Conservation (phyloP, 2,113 vertebrate genomes). For the Solenodon paradoxus region DNA sequence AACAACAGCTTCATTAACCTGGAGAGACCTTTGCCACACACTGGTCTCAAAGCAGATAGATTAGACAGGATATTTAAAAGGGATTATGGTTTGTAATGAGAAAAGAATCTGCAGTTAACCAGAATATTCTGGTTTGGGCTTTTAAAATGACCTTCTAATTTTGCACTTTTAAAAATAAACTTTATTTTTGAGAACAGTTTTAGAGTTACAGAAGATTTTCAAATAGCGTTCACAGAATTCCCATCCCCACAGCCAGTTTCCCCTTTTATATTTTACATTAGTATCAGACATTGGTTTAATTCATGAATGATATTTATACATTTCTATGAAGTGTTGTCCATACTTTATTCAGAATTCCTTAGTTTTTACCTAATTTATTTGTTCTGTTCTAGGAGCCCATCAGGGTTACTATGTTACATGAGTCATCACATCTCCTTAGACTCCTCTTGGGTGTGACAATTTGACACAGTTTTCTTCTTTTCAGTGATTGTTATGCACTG, state of each 20-base stretch:
- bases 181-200: constrained; percentile 18
- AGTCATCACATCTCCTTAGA: not conserved
- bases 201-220: not conserved
- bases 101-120: constrained; percentile 25
- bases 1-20: constrained; percentile 71
- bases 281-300: too few relatives aligned
- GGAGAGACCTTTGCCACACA: constrained; percentile 5
- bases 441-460: not conserved
- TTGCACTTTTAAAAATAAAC: constrained; percentile 16
- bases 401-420: not conserved
- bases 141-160: constrained; percentile 46
- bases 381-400: not conserved
- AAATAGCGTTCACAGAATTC: not conserved
- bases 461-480: not conserved
- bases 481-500: not conserved
- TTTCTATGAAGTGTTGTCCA: not conserved
- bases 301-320: not conserved
- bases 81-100: constrained; percentile 37
- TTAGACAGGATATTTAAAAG: constrained; percentile 50
- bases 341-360: not conserved
- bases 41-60: constrained; percentile 31
- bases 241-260: not conserved
- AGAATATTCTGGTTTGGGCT: not conserved
- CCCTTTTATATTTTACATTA: too few relatives aligned
- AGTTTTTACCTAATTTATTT: not conserved